These are phyloP conservation scores for Drosophila merina DNA, from an alignment of 2,888 invertebrate species.

Conservation along the genomic window DNA sequence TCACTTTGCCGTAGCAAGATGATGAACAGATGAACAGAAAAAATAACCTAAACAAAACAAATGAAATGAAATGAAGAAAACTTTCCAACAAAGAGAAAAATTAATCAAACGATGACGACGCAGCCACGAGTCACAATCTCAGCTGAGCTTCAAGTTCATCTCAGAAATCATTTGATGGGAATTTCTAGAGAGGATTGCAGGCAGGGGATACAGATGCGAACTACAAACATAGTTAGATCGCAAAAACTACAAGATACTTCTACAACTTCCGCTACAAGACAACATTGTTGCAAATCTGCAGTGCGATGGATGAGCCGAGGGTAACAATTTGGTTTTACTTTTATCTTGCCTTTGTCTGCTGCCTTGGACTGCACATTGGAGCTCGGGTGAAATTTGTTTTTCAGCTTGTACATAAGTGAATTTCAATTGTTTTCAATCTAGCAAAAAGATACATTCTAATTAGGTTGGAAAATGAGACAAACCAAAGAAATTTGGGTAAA, in stretches of 20 bases:
- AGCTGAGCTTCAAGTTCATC: conserved; percentile 75
- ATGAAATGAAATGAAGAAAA: conserved; percentile 45
- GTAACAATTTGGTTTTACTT: conserved; percentile 45
- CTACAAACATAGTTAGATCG: conserved; percentile 34
- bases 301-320: conserved; percentile 39
- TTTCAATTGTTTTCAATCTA: conserved; percentile 25
- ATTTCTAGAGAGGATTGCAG: conserved; percentile 1
- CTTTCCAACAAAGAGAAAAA: conserved; percentile 70
- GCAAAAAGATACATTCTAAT: conserved; percentile 33
- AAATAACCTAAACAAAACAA: conserved; percentile 21
- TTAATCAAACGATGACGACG: conserved; percentile 73
- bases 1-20: conserved; percentile 64
- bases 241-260: conserved; percentile 46
- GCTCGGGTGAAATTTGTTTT: conserved; percentile 20
- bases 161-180: conserved; percentile 32
- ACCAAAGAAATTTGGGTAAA: background rate
- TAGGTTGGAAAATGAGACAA: conserved; percentile 1
- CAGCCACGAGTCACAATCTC: conserved; percentile 46
- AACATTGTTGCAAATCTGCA: conserved; percentile 70
- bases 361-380: conserved; percentile 56
- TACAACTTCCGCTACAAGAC: conserved; percentile 71
- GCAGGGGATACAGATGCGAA: conserved; percentile 2
- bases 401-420: conserved; percentile 15
- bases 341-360: conserved; percentile 43
- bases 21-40: background rate